These are phyloP conservation scores for Thereva unica DNA, from an alignment of 2,888 invertebrate species.

Conservation along the genomic window DNA sequence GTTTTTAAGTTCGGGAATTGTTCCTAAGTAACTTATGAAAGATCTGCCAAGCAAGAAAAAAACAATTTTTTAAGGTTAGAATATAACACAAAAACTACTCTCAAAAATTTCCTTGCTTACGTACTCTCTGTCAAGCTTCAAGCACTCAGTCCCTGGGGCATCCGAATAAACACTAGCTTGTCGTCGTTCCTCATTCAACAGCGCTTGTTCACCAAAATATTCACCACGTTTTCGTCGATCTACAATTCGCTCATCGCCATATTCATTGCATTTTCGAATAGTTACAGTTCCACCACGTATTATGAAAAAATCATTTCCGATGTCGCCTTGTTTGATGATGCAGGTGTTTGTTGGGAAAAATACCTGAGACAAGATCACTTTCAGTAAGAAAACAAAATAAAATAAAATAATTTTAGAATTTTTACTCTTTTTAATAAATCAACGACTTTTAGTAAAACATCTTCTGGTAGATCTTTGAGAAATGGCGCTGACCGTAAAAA, in stretches of 20 bases:
- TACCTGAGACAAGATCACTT: slow-evolving; percentile 62
- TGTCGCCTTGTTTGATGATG: slow-evolving; percentile 83
- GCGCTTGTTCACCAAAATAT: slow-evolving; percentile 88
- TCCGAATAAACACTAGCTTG: slow-evolving; percentile 90
- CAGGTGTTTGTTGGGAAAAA: slow-evolving; percentile 78
- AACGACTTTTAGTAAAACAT: slow-evolving; percentile 78
- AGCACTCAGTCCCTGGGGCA: slow-evolving; percentile 81
- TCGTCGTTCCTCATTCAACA: slow-evolving; percentile 81
- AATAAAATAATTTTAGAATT: background rate
- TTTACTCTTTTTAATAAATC: slow-evolving; percentile 83
- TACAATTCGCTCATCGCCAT: slow-evolving; percentile 67
- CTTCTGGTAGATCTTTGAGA: slow-evolving; percentile 71
- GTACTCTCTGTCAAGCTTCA: slow-evolving; percentile 83
- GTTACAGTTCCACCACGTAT: slow-evolving; percentile 82
- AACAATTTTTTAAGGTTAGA: background rate
- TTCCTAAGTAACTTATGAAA: slow-evolving; percentile 84
- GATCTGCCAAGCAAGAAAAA: slow-evolving; percentile 58
- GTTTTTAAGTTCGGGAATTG: slow-evolving; percentile 59
- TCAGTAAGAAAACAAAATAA: background rate
- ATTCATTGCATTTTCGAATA: slow-evolving; percentile 68
- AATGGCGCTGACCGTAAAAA: slow-evolving; percentile 83
- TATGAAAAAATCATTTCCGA: slow-evolving; percentile 88
- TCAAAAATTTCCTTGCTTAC: slow-evolving; percentile 47
- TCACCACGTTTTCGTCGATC: slow-evolving; percentile 75
- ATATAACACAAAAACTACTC: background rate